Evolutionary conservation across 92 coral and sea anemone genomes (phyloP).

Genomic region (Porites evermanni): DNA sequence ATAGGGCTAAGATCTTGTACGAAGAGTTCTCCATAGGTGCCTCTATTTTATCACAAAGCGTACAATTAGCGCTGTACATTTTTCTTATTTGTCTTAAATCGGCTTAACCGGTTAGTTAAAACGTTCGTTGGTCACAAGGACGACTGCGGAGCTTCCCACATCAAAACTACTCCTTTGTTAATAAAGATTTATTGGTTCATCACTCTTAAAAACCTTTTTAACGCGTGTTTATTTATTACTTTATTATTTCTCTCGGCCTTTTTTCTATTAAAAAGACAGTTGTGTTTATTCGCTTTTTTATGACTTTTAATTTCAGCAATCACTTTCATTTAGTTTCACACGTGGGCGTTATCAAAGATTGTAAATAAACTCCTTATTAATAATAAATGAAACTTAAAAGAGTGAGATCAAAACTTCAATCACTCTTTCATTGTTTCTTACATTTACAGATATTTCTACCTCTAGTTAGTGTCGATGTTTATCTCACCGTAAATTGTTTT

Average conservation of each 20-base stretch:
- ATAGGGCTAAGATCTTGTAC: neutral
- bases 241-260: neutral
- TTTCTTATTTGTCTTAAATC: neutral
- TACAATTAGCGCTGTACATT: neutral
- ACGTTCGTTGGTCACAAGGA: neutral
- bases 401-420: neutral
- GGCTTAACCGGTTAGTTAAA: neutral
- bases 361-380: neutral
- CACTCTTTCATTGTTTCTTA: too few species aligned
- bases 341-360: neutral
- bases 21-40: neutral
- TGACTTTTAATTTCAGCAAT: neutral
- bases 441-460: too few species aligned
- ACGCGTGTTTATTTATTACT: neutral
- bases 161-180: neutral
- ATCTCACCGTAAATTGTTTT: neutral
- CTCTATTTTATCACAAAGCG: conserved; percentile 16
- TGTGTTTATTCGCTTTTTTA: neutral
- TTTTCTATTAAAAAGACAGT: too few species aligned
- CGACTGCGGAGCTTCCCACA: neutral
- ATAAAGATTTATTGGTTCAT: neutral
- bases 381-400: neutral
- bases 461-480: neutral
- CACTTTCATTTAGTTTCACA: neutral
- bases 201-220: neutral